Base-by-base conservation (phyloP, 2,113 vertebrate species). In the Tyto alba region DNA sequence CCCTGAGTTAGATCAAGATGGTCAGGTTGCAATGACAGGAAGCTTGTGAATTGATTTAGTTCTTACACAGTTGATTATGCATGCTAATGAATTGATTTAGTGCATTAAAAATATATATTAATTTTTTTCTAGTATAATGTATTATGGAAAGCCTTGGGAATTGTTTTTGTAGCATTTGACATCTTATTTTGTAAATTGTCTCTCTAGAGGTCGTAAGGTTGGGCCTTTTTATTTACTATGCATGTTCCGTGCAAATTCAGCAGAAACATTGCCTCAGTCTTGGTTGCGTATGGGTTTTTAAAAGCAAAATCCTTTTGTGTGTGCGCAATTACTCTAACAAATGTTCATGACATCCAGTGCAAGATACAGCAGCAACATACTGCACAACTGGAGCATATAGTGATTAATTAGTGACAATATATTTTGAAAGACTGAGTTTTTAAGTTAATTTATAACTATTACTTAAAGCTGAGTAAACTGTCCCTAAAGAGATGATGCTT, bases 61-160 rank as follows among this genome's bases (percentile, higher is more conserved):
- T 93, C 81, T 80, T 91, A 64, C 50, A 85, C 76, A 86, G 79
- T 80, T 94, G 93, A 92, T 96, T 97, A 63, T n/a, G 56, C 57
- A 45, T 13, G 27, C 63, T 92, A 90, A 93, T 95, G 26, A 93
- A 82, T 95, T 64, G 43, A 93, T 96, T 96, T 89, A 76, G 32
- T 92, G 66, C 69, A 66, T 96, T 94, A 82, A 93, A 95, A 89
- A 81, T 71, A 63, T 64, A 32, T 84, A 84, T 86, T 76, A 85
- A 29, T 80, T 89, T 93, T 95, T 92, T 94, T 55, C 56, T 75
- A 23, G 19, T 56, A n/a, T 89, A 64, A 93, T 66, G 8, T 56
- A 27, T 87, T 73, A 40, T 76, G 66, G 74, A 78, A 85, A 87
- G 76, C 68, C 48, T 63, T 86, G 76, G 77, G 84, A 80, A 92